Evolutionary conservation across 2,888 invertebrate genomes (phyloP).

Genomic region (Holacanthella duospinosa): DNA sequence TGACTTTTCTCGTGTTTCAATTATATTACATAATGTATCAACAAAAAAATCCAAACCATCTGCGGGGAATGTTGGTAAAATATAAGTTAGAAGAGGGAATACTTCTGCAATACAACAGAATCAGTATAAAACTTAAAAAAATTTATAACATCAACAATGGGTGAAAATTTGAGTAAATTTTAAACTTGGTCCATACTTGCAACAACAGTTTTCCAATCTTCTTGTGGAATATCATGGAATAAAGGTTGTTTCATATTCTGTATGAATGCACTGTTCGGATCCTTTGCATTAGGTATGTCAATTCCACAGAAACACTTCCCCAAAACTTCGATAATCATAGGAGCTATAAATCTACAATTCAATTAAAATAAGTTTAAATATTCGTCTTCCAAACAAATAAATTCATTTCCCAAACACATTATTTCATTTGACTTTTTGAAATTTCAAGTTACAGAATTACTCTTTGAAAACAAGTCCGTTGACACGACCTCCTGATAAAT

Average conservation of each 20-base stretch:
- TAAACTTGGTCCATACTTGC: not conserved
- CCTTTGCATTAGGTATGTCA: not conserved
- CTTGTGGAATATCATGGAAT: not conserved
- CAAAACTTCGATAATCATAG: not conserved
- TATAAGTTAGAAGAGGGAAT: not conserved
- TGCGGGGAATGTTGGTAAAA: not conserved
- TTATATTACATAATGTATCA: not conserved
- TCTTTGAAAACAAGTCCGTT: not conserved
- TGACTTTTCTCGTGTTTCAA: not conserved
- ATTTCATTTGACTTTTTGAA: not conserved
- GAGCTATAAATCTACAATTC: not conserved
- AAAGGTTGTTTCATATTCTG: not conserved
- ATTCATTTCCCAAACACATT: no score
- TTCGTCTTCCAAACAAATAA: not conserved
- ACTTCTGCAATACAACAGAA: not conserved
- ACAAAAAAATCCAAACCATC: not conserved
- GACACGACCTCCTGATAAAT: not conserved
- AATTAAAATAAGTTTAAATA: not conserved
- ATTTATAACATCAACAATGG: not conserved
- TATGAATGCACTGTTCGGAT: not conserved
- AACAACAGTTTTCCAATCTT: not conserved
- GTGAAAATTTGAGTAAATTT: not conserved
- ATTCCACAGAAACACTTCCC: conserved; percentile 1
- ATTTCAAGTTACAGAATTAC: not conserved
- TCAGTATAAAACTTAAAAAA: not conserved